These are phyloP conservation scores for Empidonax alnorum DNA, from an alignment of 2,113 vertebrate genomes.

Conservation along the genomic window DNA sequence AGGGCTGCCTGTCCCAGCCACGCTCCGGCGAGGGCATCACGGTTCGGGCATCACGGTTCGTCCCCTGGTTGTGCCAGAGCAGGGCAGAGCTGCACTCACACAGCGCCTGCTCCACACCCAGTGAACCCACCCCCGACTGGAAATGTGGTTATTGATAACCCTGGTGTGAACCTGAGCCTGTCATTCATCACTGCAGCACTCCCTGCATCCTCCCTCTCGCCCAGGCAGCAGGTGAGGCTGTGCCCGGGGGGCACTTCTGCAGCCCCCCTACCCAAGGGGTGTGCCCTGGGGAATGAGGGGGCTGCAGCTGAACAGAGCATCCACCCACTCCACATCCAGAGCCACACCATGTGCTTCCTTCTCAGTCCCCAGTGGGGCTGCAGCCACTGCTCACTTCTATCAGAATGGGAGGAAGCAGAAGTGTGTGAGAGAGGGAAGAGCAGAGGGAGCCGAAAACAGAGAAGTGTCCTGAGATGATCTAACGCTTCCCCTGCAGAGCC, in stretches of 20 bases:
- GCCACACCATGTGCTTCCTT: fast-evolving
- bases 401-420: neutral
- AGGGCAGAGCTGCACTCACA: neutral
- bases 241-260: neutral
- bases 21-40: fast-evolving
- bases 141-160: neutral
- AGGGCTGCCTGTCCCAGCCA: neutral
- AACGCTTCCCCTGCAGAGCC: neutral
- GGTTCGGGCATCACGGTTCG: neutral
- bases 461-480: neutral
- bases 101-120: neutral
- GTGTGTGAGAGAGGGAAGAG: neutral
- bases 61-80: neutral
- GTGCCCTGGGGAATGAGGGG: fast-evolving
- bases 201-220: fast-evolving
- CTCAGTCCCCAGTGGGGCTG: fast-evolving
- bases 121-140: fast-evolving
- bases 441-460: neutral
- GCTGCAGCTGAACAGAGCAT: neutral
- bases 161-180: neutral
- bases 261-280: fast-evolving
- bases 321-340: fast-evolving
- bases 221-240: fast-evolving
- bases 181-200: fast-evolving
- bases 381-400: too few relatives aligned